Percentiles rank a stretch among this genome's conserved stretches.
Conservation (phyloP, 2,888 invertebrate genomes). For the Drosophila melanosoma region DNA sequence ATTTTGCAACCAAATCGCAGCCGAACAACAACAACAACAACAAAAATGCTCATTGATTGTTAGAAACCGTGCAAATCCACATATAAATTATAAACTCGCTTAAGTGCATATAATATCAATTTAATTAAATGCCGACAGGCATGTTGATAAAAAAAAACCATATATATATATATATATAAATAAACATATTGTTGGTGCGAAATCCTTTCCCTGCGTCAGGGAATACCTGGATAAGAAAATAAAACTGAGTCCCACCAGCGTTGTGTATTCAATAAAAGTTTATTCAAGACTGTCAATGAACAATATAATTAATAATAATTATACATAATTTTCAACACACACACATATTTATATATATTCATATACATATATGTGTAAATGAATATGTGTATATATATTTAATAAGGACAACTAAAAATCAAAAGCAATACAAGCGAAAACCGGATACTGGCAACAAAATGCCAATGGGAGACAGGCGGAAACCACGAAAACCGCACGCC, state of each 20-base stretch:
- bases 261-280: too few species aligned
- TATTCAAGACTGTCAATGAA: too few species aligned
- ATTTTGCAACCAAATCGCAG: conserved; percentile 25
- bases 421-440: conserved; percentile 9
- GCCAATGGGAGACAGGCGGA: conserved; percentile 52
- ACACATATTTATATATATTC: not conserved
- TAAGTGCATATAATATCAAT: conserved; percentile 16
- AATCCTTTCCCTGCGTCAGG: too few species aligned
- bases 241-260: too few species aligned
- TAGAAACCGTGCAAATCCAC: conserved; percentile 40
- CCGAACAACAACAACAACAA: too few species aligned
- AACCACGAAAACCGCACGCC: conserved; percentile 67
- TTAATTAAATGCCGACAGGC: conserved; percentile 25
- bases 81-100: conserved; percentile 26
- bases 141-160: conserved; percentile 6
- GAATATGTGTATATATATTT: conserved; percentile 9
- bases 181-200: too few species aligned
- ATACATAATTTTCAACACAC: too few species aligned
- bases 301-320: too few species aligned
- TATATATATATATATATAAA: too few species aligned
- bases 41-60: conserved; percentile 6
- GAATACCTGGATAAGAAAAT: too few species aligned
- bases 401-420: conserved; percentile 19
- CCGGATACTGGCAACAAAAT: conserved; percentile 28
- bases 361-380: not conserved